Base-by-base conservation (phyloP, 2,113 vertebrate genomes). In the Ophthalmolycus amberensis region DNA sequence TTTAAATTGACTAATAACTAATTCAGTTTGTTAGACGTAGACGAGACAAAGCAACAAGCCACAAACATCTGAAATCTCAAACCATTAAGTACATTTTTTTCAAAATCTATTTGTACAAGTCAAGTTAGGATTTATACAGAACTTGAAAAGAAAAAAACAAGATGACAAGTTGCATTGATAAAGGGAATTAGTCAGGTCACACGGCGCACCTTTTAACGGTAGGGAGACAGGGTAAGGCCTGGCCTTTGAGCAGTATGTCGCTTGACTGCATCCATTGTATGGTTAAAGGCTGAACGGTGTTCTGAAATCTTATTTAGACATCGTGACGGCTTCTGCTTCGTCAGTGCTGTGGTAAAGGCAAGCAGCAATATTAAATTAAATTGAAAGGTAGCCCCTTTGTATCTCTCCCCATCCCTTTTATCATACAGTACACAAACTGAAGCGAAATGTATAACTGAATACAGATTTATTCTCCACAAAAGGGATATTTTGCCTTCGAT, bases 281-380 rank as follows among this genome's bases (percentile, higher is more conserved):
- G 3, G 40, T 77, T 79, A 48, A 88, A 88, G 79, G 82, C 72
- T 52, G 66, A 67, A 62, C 27, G 42, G 71, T 82, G 67, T 58
- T 54, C 0, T 0, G 38, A 81, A 52, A 59, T 44, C 3, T 67
- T 70, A 72, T 73, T 69, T 16, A 75, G 65, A 50, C 72, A 42
- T 58, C 34, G 8, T n/a, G 63, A 42, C 59, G 25, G 64, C 50
- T 67, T 59, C 67, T 76, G 67, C 58, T 18, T 25, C 50, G 56
- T 66, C 69, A 75, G 83, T 77, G 48, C 75, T 34, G 62, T 71
- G 62, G 64, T 63, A 71, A 87, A 82, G 85, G 70, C 69, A 80
- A 82, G 77, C 86, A 73, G 70, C 77, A 54, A 75, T 75, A 86
- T 44, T 3, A 54, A 73, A 71, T 63, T 7, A 82, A 62, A 78